A percentile compares a stretch with the other conserved stretches of the same genome.
Conservation (phyloP, 2,113 vertebrate species). For the Rhynchopsitta pachyrhyncha region DNA sequence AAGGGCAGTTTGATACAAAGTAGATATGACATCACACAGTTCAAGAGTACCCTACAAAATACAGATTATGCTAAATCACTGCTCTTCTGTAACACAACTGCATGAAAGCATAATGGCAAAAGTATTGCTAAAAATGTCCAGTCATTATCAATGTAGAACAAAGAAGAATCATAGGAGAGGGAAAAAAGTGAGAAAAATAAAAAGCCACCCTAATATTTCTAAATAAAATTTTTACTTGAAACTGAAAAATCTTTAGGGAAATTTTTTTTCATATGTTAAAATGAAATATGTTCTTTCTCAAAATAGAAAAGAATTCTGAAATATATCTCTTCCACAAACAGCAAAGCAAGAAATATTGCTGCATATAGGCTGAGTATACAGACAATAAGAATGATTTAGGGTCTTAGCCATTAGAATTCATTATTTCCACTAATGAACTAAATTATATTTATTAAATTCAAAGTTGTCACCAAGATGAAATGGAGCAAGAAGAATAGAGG, state of each 20-base stretch:
- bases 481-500: not conserved
- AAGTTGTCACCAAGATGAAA: not conserved
- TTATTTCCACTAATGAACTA: not conserved
- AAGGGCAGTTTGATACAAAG: not conserved
- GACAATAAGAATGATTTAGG: not conserved
- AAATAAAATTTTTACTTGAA: not conserved
- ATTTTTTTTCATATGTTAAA: not conserved
- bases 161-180: not conserved
- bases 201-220: not conserved
- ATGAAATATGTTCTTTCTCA: not conserved
- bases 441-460: not conserved
- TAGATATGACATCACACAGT: not conserved
- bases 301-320: not conserved
- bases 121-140: not conserved
- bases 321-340: not conserved
- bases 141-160: not conserved
- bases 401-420: not conserved
- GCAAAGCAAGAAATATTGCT: not conserved
- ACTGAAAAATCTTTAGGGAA: not conserved
- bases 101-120: not conserved
- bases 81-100: not conserved
- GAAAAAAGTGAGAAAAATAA: not conserved
- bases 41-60: not conserved
- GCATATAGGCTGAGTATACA: not conserved
- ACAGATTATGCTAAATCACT: not conserved